Base-by-base conservation (phyloP, 2,113 vertebrate genomes). In the Desmodus rotundus region DNA sequence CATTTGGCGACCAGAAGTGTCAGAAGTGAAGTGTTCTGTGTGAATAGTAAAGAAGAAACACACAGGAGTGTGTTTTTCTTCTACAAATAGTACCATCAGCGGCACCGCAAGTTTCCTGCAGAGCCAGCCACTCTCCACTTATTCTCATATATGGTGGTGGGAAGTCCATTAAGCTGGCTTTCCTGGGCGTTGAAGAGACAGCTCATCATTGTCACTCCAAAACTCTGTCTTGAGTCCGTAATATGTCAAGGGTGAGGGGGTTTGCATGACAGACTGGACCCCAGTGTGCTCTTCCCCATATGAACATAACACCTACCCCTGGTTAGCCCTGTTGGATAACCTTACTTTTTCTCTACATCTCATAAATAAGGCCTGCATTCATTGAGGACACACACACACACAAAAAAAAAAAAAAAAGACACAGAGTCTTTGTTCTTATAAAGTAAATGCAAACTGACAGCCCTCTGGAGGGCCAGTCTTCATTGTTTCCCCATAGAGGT, bases 281-380 rank as follows among this genome's bases (percentile, higher is more conserved):
- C 38, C 50, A 28, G 20, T 88, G 10, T 54, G 52, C 12, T 36
- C 4, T n/a, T 86, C 36, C 72, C 47, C n/a, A 20, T 38, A 13
- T 8, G 31, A 81, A 87, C 1, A 36, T 70, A 63, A 31, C 47
- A 19, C 6, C 24, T 76, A 47, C 7, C 14, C 7, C 2, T 74
- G 33, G 12, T n/a, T 77, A n/a, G 8, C 56, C 20, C 4, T 86
- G 7, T 87, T 74, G 47, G 52, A 78, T 43, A 54, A 31, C 24
- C n/a, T 68, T 91, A 17, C 1, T 38, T 95, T 96, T 93, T 84
- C 20, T 83, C 50, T 33, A 2, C 8, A 28, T 63, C 15, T 92
- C 7, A 7, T 28, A 19, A 86, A 77, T 41, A 65, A 91, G 9
- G 10, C 11, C 33, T 70, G 81, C 28, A 45, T 67, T 83, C 17